These are phyloP conservation scores for Escarpia spicata DNA, from an alignment of 2,888 invertebrate species.

Conservation along the genomic window DNA sequence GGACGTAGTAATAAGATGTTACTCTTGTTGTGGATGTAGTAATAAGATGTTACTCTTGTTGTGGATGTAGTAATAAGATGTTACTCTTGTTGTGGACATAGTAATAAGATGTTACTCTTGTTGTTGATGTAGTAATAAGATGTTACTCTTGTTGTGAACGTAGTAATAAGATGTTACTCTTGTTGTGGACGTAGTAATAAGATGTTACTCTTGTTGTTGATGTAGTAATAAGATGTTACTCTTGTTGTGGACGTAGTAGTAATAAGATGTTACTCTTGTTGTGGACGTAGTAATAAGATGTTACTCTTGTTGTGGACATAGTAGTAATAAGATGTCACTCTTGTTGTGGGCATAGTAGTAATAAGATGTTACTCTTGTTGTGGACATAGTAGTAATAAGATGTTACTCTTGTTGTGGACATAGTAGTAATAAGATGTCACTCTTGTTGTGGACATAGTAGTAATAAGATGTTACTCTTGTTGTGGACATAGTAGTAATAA, in stretches of 20 bases:
- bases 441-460: too few relatives aligned
- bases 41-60: not conserved
- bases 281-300: not conserved
- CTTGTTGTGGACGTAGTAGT: too few relatives aligned
- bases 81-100: too few relatives aligned
- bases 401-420: not conserved
- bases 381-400: not conserved
- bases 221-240: not conserved
- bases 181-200: not conserved
- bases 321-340: not conserved
- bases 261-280: not conserved
- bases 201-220: not conserved
- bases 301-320: too few relatives aligned
- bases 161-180: not conserved
- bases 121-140: not conserved
- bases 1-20: not conserved
- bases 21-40: too few relatives aligned
- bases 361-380: not conserved
- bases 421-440: not conserved
- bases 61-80: not conserved
- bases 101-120: too few relatives aligned
- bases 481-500: not conserved
- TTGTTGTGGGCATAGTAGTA: too few relatives aligned
- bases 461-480: not conserved
- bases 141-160: not conserved